phyloP scores from a whole-genome alignment of 37 sponge, comb jelly and placozoan species.

The Agelas oroides region DNA sequence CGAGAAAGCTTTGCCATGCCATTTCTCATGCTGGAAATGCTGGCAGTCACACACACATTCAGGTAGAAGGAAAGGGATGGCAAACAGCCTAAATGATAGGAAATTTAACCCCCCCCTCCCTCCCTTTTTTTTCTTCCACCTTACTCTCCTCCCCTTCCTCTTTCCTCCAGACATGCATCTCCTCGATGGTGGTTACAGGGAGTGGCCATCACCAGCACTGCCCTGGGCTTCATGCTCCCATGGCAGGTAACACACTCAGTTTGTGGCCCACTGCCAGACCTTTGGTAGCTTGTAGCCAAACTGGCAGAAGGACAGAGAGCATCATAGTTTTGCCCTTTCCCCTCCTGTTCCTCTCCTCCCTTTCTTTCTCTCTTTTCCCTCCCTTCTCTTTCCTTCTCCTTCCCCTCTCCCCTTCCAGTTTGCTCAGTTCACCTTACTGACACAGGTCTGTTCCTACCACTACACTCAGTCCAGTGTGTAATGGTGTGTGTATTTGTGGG shows the following conservation, averaged over 20 bases:
- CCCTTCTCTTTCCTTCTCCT: not conserved
- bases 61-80: constrained; percentile 23
- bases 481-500: not conserved
- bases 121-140: not conserved
- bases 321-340: not conserved
- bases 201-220: constrained; percentile 11
- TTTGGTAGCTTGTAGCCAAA: not conserved
- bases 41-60: constrained; percentile 58
- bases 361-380: not conserved
- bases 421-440: constrained; percentile 90
- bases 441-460: constrained; percentile 52
- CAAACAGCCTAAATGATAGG: not conserved
- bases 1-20: constrained; percentile 97
- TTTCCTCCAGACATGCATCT: constrained; percentile 11
- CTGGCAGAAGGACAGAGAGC: too few species aligned
- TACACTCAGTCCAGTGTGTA: not conserved
- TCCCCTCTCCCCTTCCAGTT: constrained; percentile 50
- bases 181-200: not conserved
- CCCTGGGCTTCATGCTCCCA: constrained; percentile 81
- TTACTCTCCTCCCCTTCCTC: not conserved
- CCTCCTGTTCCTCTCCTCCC: constrained; percentile 1
- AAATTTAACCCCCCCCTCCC: not conserved
- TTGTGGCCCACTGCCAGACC: not conserved
- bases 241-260: constrained; percentile 71
- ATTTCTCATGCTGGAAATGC: constrained; percentile 82